These are phyloP conservation scores for Sebastes paucispinis DNA, from an alignment of 2,797 vertebrate species.

Conservation along the genomic window DNA sequence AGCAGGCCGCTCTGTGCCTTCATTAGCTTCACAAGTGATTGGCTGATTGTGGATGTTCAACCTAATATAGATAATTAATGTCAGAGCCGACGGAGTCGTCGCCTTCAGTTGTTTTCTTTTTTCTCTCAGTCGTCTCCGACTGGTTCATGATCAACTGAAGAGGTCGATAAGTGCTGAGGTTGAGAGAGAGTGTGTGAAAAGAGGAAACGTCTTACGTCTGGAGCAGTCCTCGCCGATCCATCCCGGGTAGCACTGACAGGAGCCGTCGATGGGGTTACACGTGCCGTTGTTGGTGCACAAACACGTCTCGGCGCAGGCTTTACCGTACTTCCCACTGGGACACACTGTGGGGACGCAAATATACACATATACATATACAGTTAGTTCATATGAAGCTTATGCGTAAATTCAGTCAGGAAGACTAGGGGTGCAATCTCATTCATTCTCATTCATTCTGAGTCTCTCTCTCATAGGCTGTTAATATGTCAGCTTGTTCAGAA, in stretches of 20 bases:
- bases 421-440: too few relatives aligned
- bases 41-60: not conserved
- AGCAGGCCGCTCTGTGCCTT: constrained; percentile 14
- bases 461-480: too few relatives aligned
- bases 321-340: constrained; percentile 87
- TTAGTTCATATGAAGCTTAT: too few relatives aligned
- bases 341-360: constrained; percentile 82
- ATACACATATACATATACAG: not conserved
- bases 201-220: constrained; percentile 79
- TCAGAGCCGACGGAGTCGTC: not conserved
- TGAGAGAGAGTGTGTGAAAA: not conserved
- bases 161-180: not conserved
- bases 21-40: constrained; percentile 20
- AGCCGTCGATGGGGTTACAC: constrained; percentile 93
- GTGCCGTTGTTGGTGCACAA: constrained; percentile 93
- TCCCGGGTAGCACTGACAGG: constrained; percentile 94
- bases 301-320: constrained; percentile 87
- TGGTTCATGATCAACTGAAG: not conserved
- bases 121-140: not conserved
- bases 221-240: constrained; percentile 95
- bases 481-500: too few relatives aligned
- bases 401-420: too few relatives aligned
- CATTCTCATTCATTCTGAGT: too few relatives aligned
- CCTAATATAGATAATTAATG: constrained; percentile 13
- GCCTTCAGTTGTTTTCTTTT: not conserved